These are phyloP conservation scores for Folsomia manolachei DNA, from an alignment of 2,888 invertebrate genomes.

Conservation along the genomic window DNA sequence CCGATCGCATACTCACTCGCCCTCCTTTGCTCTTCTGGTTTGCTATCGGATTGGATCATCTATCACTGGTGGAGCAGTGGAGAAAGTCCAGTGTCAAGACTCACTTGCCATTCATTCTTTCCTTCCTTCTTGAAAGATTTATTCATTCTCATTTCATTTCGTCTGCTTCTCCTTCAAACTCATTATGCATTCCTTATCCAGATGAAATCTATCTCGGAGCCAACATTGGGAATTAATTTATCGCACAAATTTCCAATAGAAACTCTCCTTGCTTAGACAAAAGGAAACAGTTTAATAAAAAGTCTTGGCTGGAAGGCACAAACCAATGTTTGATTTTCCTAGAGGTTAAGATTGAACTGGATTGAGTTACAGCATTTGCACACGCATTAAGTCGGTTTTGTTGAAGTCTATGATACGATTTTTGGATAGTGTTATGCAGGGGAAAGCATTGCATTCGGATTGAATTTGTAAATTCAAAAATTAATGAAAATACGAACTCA, in stretches of 20 bases:
- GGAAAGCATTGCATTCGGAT: too few species aligned
- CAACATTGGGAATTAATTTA: constrained; percentile 7
- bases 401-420: too few species aligned
- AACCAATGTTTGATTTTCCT: background rate
- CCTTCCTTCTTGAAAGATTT: constrained; percentile 14
- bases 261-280: background rate
- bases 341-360: background rate
- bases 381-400: too few species aligned
- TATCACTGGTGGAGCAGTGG: background rate
- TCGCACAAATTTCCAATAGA: background rate
- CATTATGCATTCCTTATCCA: constrained; percentile 10
- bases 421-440: too few species aligned
- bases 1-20: constrained; percentile 13
- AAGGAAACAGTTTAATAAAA: background rate
- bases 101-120: constrained; percentile 16
- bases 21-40: too few species aligned
- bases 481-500: too few species aligned
- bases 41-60: constrained; percentile 11
- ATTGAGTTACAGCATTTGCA: too few species aligned
- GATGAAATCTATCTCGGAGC: background rate
- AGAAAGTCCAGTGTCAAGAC: constrained; percentile 11
- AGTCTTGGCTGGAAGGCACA: background rate
- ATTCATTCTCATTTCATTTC: constrained; percentile 13
- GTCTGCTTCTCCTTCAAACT: constrained; percentile 6
- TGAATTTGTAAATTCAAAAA: too few species aligned